Evolutionary conservation across 1,140 invertebrate genomes (phyloP), one percentile per base, ranked within the genome.

Genomic region (Drepana arcuata): DNA sequence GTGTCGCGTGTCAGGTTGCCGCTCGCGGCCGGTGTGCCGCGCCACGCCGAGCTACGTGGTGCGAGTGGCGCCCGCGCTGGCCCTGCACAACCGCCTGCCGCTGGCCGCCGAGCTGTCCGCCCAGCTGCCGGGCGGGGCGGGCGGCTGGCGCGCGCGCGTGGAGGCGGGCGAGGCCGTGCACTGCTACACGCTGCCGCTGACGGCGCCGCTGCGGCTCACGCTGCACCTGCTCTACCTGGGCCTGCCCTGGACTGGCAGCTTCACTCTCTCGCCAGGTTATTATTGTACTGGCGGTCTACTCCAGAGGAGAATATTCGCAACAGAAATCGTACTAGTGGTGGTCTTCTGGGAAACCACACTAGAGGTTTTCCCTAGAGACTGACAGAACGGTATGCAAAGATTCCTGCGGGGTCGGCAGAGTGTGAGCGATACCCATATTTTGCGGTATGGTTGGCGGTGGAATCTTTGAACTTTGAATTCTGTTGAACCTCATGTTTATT

Each of bases 41-140:
- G 73, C 81, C 3, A 82, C 93, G 9, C 92, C 92, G 0, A 93
- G 93, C 62, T 92, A 92, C 55, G 74, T 89, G 2, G 85, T 95
- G 15, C 86, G 87, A 18, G 81, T 94, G 4, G 59, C 92, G 39
- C 90, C 93, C 1, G 91, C 93, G 0, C 74, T 94, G 13, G 83
- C 89, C 9, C 83, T 95, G 3, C 89, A 93, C 67, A 95, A 95
- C 66, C 87, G 89, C 27, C 82, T 95, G 15, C 93, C 93, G 1
- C 90, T 4, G 18, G 18, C 4, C 18, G 18, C 18, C 4, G 4
- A 21, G 18, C 18, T 26, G n/a, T n/a, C n/a, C n/a, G n/a, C n/a
- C n/a, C 24, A 26, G 24, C 66, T 91, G 4, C 74, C 83, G 34
- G 84, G 88, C 30, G 79, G 86, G 10, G 53, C 44, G 14, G 40